Conservation (phyloP, 2,113 vertebrate species). For the Psilopogon haemacephalus region DNA sequence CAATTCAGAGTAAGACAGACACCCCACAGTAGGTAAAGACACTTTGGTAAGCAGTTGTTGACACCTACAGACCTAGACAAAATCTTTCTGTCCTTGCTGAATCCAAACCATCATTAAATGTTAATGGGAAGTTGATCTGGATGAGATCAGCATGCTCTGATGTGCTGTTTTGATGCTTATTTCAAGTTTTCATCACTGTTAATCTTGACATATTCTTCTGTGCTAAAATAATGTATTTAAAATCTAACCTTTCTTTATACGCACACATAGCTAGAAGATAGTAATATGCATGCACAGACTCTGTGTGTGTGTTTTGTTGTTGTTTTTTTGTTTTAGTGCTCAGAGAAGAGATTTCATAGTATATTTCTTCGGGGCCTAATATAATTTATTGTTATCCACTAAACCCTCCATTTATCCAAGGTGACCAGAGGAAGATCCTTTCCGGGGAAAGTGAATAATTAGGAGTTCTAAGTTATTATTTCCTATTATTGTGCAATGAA, state of each 20-base stretch:
- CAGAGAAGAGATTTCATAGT: neutral
- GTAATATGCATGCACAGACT: rapidly evolving
- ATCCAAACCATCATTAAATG: neutral
- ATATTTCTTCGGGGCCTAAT: neutral
- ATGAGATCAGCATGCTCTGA: neutral
- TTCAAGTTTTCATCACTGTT: neutral
- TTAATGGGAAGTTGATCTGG: neutral
- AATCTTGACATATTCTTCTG: neutral
- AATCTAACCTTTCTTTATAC: neutral
- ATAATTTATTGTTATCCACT: neutral
- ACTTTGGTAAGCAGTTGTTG: neutral
- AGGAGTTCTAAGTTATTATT: slow-evolving; percentile 20
- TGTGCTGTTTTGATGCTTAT: neutral
- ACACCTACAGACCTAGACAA: neutral
- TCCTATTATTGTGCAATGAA: slow-evolving; percentile 49
- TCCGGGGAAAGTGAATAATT: slow-evolving; percentile 17
- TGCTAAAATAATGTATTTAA: neutral
- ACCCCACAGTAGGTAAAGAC: neutral
- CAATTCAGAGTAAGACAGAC: neutral
- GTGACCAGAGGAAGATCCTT: neutral
- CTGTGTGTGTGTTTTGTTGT: too few relatives aligned
- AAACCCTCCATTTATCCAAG: neutral
- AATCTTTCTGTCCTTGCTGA: neutral
- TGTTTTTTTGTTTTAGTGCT: neutral
- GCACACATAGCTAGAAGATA: neutral